Evolutionary conservation across 2,113 vertebrate genomes (phyloP).

Genomic region (Henicopernis longicauda): DNA sequence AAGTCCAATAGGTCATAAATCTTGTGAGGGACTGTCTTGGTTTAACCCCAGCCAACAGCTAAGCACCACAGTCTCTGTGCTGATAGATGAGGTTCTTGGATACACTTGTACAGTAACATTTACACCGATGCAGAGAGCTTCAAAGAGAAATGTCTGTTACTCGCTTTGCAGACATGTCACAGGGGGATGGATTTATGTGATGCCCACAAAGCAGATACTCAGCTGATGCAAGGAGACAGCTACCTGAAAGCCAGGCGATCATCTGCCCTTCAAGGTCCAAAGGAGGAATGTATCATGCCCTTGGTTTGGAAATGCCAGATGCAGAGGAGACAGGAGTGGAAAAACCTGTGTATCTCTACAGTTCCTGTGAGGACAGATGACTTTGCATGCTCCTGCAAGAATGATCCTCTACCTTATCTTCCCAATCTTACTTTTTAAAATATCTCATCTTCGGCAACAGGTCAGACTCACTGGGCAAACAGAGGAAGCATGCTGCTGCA

Average conservation of each 20-base stretch:
- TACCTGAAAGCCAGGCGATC: background rate
- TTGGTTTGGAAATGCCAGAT: background rate
- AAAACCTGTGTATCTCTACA: background rate
- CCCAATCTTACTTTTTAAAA: background rate
- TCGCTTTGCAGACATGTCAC: background rate
- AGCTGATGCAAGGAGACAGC: background rate
- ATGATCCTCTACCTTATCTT: background rate
- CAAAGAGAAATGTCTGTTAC: background rate
- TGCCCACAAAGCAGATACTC: background rate
- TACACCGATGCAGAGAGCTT: background rate
- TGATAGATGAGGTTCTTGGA: background rate
- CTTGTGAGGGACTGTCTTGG: background rate
- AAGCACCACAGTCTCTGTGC: no score
- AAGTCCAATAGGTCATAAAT: background rate
- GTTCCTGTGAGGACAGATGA: background rate
- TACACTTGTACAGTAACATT: no score
- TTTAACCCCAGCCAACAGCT: no score
- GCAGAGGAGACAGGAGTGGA: background rate
- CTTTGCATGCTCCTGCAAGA: background rate
- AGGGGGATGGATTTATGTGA: fast-evolving
- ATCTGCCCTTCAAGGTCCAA: background rate
- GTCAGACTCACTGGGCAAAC: background rate
- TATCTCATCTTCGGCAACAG: background rate
- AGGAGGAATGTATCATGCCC: background rate
- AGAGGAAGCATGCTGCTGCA: background rate